Evolutionary conservation across 2,797 vertebrate genomes (phyloP), one percentile per base, ranked within the genome.

Genomic region (Cirrhinus mrigala): DNA sequence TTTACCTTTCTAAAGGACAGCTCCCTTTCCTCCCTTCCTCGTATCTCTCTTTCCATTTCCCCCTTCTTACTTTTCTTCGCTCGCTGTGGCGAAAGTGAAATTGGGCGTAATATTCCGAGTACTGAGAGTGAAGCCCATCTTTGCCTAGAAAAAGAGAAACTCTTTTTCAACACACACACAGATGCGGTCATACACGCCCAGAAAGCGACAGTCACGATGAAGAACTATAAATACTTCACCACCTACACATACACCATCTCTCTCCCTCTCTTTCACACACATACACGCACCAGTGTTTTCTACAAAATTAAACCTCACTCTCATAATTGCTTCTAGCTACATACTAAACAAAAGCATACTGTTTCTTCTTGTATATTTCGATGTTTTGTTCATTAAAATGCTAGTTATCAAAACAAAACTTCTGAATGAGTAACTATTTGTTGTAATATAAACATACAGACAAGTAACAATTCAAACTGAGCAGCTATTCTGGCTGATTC

Each of bases 201-300:
- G 74, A 77, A 40, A 81, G 70, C 46, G 56, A 82, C 44, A 79
- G 81, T 82, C 79, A 89, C 69, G 78, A 86, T 81, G 84, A 83
- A 78, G 80, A 44, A 78, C 81, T 87, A 88, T 89, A 90, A 90
- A 88, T 84, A 88, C 76, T 48, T 68, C 76, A 82, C 77, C 85
- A 80, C 88, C 83, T 68, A 86, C 79, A 81, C 77, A 60, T 48
- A 66, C 76, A 64, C 75, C 20, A 70, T 83, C 52, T 48, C 46
- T 18, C 44, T 29, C 46, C 52, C 52, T 68, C 33, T 62, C 27
- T 29, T 33, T 37, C 56, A n/a, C 54, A 54, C 22, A 75, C 78
- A 69, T 52, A 52, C n/a, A 75, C 70, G 66, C 74, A 6, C 33
- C 24, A 20, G 20, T 10, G 68, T 73, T 73, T 82, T 44, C 73